Evolutionary conservation across 2,888 invertebrate genomes (phyloP), one percentile per base, ranked within the genome.

Genomic region (Frankliniella fusca): DNA sequence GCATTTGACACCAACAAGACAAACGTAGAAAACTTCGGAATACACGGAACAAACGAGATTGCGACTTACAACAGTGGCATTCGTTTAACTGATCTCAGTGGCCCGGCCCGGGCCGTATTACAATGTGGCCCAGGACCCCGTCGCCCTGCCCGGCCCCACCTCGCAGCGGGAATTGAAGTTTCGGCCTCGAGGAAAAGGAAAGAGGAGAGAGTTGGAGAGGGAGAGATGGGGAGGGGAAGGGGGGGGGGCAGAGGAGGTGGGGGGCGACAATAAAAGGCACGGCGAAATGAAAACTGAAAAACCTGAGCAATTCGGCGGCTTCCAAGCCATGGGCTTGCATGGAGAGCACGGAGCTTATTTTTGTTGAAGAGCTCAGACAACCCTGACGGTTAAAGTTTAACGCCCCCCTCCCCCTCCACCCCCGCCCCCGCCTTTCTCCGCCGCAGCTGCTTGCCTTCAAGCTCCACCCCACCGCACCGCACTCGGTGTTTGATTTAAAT

Each of bases 231-330:
- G n/a, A n/a, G n/a, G n/a, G n/a, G n/a, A n/a, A 10, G 3, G 20
- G 10, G 54, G 20, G 54, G 54, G 54, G 54, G 54, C 10, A 54
- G 20, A 54, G 54, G 54, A 54, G 61, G 61, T 61, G 61, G 61
- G n/a, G n/a, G 15, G 61, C n/a, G 61, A 61, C 70, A 76, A 76
- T 76, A 76, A 76, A 76, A 76, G 61, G 20, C 61, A n/a, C 61
- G n/a, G 70, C 70, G 70, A 76, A 76, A 76, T 76, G 70, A 76
- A 76, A 76, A 76, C 70, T 76, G 70, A 27, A 76, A 76, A 76
- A 76, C 70, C 70, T 27, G 70, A 76, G 70, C 70, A 27, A 27
- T 27, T 76, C 70, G 70, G 23, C 70, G 18, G 61, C 61, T 11
- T n/a, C 70, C n/a, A n/a, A 50, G 50, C 50, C 50, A 15, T 9